Evolutionary conservation across 1,140 invertebrate species (phyloP).

Genomic region (Leptopilina clavipes): DNA sequence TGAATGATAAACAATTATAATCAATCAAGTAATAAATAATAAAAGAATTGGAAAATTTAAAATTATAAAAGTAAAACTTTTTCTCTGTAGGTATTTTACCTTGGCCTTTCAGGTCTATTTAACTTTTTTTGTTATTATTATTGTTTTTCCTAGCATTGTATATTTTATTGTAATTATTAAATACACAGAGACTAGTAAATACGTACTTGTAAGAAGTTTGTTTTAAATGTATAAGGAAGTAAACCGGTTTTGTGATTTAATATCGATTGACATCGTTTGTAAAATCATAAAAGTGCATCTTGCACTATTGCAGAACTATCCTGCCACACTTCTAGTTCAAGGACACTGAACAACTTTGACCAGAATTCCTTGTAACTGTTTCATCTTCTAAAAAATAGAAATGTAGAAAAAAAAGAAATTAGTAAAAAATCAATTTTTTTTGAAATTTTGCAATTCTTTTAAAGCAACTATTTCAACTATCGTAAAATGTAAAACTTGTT

Average conservation of each 20-base stretch:
- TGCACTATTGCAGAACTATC: slow-evolving; percentile 13
- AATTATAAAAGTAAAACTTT: neutral
- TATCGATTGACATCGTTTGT: neutral
- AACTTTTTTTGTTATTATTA: neutral
- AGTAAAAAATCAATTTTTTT: neutral
- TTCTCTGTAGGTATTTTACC: neutral
- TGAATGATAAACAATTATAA: too few relatives aligned
- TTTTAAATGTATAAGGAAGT: slow-evolving; percentile 8
- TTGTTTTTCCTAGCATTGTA: neutral
- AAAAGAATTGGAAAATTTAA: neutral
- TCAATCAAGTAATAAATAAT: neutral
- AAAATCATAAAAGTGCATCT: slow-evolving; percentile 4
- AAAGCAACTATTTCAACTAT: neutral
- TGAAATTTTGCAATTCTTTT: neutral
- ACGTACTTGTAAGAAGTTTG: neutral
- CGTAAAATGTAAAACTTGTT: neutral
- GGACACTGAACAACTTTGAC: neutral
- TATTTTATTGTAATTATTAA: neutral
- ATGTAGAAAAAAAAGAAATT: neutral
- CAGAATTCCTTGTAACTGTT: neutral
- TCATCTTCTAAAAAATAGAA: neutral
- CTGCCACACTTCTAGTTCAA: slow-evolving; percentile 14
- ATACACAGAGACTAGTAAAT: neutral
- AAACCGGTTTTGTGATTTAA: slow-evolving; percentile 17
- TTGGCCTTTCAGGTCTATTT: neutral